Evolutionary conservation across 2,888 invertebrate genomes (phyloP).

Genomic region (Cremastobaeus sp.): DNA sequence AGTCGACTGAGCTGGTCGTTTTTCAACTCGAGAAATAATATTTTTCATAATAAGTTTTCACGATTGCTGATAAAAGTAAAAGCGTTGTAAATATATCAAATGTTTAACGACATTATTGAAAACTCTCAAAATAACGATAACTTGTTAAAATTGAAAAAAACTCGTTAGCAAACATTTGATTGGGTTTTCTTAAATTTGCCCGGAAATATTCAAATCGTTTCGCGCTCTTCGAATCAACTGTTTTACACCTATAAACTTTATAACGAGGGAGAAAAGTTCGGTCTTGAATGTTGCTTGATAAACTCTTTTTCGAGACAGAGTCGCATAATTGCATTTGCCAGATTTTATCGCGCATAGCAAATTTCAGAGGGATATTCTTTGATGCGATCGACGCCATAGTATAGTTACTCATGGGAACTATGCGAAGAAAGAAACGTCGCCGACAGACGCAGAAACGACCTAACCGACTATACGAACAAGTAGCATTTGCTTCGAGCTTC

Average conservation of each 20-base stretch:
- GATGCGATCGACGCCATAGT: conserved; percentile 30
- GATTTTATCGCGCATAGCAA: conserved; percentile 18
- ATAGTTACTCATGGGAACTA: conserved; percentile 24
- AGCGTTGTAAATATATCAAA: too few relatives aligned
- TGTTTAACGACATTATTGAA: too few relatives aligned
- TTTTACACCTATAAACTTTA: too few relatives aligned
- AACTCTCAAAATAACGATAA: too few relatives aligned
- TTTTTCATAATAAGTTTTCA: background rate
- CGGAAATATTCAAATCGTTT: too few relatives aligned
- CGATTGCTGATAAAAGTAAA: too few relatives aligned
- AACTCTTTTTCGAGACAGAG: background rate
- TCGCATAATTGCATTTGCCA: conserved; percentile 11
- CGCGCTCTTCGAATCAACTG: too few relatives aligned
- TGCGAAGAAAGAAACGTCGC: conserved; percentile 29
- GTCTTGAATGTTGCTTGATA: too few relatives aligned
- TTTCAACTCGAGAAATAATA: conserved; percentile 17
- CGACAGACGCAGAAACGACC: conserved; percentile 39
- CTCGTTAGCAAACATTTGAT: too few relatives aligned
- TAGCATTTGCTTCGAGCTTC: conserved; percentile 48
- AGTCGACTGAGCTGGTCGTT: conserved; percentile 5
- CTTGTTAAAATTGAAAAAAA: too few relatives aligned
- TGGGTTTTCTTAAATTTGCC: too few relatives aligned
- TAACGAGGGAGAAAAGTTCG: too few relatives aligned
- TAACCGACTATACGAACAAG: conserved; percentile 34
- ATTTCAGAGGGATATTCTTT: conserved; percentile 16